Conservation (phyloP, 2,888 invertebrate species). For the Bhutanitis thaidina region DNA sequence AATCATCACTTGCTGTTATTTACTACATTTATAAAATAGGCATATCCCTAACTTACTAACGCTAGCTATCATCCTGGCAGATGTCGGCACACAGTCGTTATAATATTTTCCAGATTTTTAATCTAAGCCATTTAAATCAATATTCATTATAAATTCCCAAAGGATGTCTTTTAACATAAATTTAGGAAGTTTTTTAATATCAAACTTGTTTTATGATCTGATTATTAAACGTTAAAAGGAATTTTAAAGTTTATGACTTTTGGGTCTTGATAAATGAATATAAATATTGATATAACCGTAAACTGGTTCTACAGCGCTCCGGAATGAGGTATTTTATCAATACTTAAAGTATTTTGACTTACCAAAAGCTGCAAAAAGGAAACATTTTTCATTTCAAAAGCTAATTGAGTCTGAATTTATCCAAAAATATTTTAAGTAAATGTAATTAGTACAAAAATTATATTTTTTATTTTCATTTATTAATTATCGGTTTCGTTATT, state of each 20-base stretch:
- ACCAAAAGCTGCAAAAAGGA: background rate
- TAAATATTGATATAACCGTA: slow-evolving; percentile 47
- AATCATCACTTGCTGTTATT: slow-evolving; percentile 10
- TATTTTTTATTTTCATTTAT: too few species aligned
- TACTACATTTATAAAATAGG: slow-evolving; percentile 4
- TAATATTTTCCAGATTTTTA: slow-evolving; percentile 77
- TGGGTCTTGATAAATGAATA: slow-evolving; percentile 63
- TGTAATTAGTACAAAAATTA: too few species aligned
- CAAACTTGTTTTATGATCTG: slow-evolving; percentile 67
- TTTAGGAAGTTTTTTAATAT: slow-evolving; percentile 58
- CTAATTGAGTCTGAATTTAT: too few species aligned
- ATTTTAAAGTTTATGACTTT: slow-evolving; percentile 68
- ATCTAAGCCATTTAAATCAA: slow-evolving; percentile 77
- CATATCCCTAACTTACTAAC: slow-evolving; percentile 44
- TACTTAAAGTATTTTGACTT: slow-evolving; percentile 8
- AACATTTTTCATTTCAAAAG: too few species aligned
- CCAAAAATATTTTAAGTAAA: background rate
- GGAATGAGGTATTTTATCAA: slow-evolving; percentile 7
- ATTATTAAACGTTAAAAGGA: slow-evolving; percentile 56
- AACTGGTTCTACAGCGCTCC: slow-evolving; percentile 31
- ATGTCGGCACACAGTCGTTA: slow-evolving; percentile 67
- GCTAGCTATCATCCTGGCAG: slow-evolving; percentile 31
- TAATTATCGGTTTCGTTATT: too few species aligned
- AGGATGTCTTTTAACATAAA: slow-evolving; percentile 70
- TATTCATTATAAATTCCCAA: slow-evolving; percentile 76